Conservation (phyloP, 2,797 vertebrate genomes). For the Telmatherina bonti region DNA sequence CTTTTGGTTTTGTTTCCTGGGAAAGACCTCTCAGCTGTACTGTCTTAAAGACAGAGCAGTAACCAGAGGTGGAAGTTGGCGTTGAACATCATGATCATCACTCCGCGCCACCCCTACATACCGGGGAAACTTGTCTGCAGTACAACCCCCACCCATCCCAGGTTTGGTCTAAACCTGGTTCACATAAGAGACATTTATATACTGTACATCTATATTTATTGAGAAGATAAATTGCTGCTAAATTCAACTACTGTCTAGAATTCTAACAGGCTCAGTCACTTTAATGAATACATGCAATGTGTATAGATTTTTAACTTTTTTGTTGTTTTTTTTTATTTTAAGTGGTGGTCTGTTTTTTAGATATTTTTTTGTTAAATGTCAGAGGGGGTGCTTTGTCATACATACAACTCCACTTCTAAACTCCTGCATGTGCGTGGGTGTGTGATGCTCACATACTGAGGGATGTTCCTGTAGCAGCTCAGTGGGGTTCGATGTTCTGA, state of each 20-base stretch:
- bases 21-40: constrained; percentile 64
- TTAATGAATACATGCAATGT: constrained; percentile 84
- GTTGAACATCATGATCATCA: constrained; percentile 54
- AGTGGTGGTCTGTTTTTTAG: constrained; percentile 69
- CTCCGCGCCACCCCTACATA: constrained; percentile 72
- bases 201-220: constrained; percentile 97
- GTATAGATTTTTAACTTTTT: constrained; percentile 83
- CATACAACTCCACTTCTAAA: constrained; percentile 48
- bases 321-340: constrained; percentile 59
- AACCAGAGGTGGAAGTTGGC: constrained; percentile 55
- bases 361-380: constrained; percentile 31
- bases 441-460: constrained; percentile 5
- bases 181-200: constrained; percentile 76
- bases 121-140: constrained; percentile 76
- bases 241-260: constrained; percentile 96
- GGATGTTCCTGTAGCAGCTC: constrained; percentile 60
- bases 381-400: constrained; percentile 48
- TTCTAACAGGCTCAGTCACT: constrained; percentile 84
- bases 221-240: constrained; percentile 94
- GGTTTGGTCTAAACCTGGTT: constrained; percentile 56
- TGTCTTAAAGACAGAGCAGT: constrained; percentile 59
- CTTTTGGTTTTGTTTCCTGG: constrained; percentile 25
- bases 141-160: constrained; percentile 29
- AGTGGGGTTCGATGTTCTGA: constrained; percentile 35
- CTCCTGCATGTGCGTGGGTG: constrained; percentile 29